Conservation (phyloP, 2,888 invertebrate genomes). For the Sarcophaga caerulescens region DNA sequence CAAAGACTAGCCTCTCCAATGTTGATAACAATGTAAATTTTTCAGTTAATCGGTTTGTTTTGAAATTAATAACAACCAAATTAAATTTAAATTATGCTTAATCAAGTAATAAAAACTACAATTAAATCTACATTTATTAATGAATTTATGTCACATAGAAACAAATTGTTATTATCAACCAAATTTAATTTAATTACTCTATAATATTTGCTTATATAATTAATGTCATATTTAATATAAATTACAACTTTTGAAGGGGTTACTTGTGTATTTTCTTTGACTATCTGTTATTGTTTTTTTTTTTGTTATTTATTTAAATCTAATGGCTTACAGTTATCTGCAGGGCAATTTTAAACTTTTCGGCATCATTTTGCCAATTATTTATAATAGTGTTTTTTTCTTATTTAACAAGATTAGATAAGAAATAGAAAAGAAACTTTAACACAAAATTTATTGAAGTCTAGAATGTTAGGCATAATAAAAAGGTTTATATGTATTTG, state of each 20-base stretch:
- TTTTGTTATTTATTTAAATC: too few species aligned
- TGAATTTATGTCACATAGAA: constrained; percentile 10
- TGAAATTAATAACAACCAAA: constrained; percentile 18
- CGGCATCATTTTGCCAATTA: not conserved
- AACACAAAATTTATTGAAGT: too few species aligned
- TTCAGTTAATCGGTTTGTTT: constrained; percentile 4
- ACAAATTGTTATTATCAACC: constrained; percentile 34
- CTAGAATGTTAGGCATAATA: too few species aligned
- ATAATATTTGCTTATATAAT: not conserved
- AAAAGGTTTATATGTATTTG: too few species aligned
- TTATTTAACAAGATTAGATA: too few species aligned
- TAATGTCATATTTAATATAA: constrained; percentile 1
- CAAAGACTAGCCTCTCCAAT: constrained; percentile 16
- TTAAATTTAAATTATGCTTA: constrained; percentile 5
- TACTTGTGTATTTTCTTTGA: too few species aligned
- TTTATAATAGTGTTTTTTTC: too few species aligned
- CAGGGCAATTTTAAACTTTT: not conserved
- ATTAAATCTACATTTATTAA: constrained; percentile 15
- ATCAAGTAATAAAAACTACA: not conserved
- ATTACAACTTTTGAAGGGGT: not conserved
- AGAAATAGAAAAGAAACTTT: too few species aligned
- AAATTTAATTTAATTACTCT: constrained; percentile 28
- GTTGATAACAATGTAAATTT: constrained; percentile 26
- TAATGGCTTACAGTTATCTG: too few species aligned
- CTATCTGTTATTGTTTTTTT: too few species aligned